Evolutionary conservation across 2,797 vertebrate species (phyloP), one percentile per base, ranked within the genome.

Genomic region (Crypturellus tataupa): DNA sequence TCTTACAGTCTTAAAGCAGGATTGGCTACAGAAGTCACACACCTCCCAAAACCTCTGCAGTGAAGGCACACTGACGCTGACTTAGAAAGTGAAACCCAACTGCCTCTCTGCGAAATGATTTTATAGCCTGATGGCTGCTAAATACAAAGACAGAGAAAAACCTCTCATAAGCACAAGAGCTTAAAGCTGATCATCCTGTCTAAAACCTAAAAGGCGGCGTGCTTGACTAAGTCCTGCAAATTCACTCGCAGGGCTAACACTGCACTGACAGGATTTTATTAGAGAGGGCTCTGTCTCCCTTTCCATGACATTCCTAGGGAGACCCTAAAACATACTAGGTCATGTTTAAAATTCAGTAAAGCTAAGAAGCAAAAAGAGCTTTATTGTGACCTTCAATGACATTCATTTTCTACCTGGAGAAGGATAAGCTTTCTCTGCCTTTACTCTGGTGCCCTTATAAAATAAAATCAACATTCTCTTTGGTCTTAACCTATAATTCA

Each of bases 111-210:
- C 69, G n/a, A 86, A 89, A 35, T 29, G 40, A 92, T 71, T 81
- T 79, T 81, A 31, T 70, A 70, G 56, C 55, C 56, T 69, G 53
- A 77, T 19, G 10, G 11, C 46, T 73, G 37, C 33, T 85, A 90
- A 90, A 71, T 13, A 80, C 14, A 77, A 72, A 72, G 51, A 80
- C 12, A 25, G 16, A 85, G 55, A 31, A 79, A 76, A 91, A 33
- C 2, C 35, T 84, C 55, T 89, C 35, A 31, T 72, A 86, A 80
- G 11, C 7, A 33, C 44, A 85, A 94, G 58, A 81, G 44, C 60
- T 89, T 89, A 85, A 85, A 35, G n/a, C 31, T 85, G 90, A 90
- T 93, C 86, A 82, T 51, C 89, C 39, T 89, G 82, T 56, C 81
- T 56, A 47, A 79, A 94, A 92, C 51, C 60, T 73, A 44, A 89